These are phyloP conservation scores for Drosophila bunnanda DNA, from an alignment of 2,888 invertebrate genomes.

Conservation along the genomic window DNA sequence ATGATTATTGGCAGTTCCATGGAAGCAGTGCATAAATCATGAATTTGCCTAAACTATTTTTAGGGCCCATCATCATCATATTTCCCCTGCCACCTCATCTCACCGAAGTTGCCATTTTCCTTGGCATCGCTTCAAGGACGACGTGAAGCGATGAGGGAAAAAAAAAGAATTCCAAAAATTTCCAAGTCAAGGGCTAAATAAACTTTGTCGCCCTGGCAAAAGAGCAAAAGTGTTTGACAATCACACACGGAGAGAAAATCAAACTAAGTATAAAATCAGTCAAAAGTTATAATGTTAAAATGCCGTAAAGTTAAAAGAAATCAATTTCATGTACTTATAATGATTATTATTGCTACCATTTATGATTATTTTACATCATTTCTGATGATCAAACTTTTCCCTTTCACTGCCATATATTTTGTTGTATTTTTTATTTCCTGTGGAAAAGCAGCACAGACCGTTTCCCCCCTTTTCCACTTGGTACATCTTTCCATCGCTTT, in stretches of 20 bases:
- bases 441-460: conserved; percentile 3
- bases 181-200: conserved; percentile 74
- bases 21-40: conserved; percentile 42
- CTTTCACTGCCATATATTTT: neutral
- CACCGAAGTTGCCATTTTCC: neutral
- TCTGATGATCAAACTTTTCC: neutral
- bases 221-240: conserved; percentile 56
- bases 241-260: conserved; percentile 10
- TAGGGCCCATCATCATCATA: conserved; percentile 21
- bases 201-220: conserved; percentile 64
- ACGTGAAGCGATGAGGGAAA: conserved; percentile 10
- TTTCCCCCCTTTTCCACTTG: conserved; percentile 13
- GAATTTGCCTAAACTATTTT: conserved; percentile 55
- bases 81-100: conserved; percentile 9
- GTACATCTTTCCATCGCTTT: conserved; percentile 26
- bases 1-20: conserved; percentile 61
- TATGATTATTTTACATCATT: too few species aligned
- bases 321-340: too few species aligned
- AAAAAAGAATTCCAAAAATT: conserved; percentile 64
- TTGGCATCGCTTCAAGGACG: conserved; percentile 29
- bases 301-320: neutral
- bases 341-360: too few species aligned
- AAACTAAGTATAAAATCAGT: neutral
- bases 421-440: conserved; percentile 2
- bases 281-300: neutral